These are phyloP conservation scores for Polyergus mexicanus DNA, from an alignment of 1,140 invertebrate species.

Conservation along the genomic window DNA sequence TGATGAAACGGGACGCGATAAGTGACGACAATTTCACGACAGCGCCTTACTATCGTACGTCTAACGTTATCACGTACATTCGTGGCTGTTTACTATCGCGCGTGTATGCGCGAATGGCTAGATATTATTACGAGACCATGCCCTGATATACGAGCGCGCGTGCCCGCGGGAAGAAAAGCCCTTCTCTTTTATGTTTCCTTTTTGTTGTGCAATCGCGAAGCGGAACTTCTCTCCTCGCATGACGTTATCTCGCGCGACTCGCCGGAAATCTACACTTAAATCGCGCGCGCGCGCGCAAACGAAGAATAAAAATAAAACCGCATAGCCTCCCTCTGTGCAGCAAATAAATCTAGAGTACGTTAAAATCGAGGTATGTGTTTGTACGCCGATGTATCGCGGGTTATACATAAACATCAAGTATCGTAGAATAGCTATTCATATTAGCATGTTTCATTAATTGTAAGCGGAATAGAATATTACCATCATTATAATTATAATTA, in stretches of 20 bases:
- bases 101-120: slow-evolving; percentile 43
- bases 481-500: slow-evolving; percentile 11
- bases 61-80: background rate
- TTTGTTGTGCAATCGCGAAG: slow-evolving; percentile 39
- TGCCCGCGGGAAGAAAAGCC: slow-evolving; percentile 30
- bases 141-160: slow-evolving; percentile 64
- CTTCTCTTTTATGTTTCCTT: slow-evolving; percentile 61
- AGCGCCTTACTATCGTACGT: background rate
- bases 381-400: slow-evolving; percentile 25
- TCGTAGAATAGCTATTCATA: background rate
- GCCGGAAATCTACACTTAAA: slow-evolving; percentile 71
- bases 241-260: slow-evolving; percentile 62
- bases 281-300: slow-evolving; percentile 58
- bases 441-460: background rate
- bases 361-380: slow-evolving; percentile 19
- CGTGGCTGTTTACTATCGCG: slow-evolving; percentile 47
- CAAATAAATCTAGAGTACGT: slow-evolving; percentile 48
- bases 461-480: slow-evolving; percentile 11
- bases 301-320: slow-evolving; percentile 59
- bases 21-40: background rate
- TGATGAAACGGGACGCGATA: background rate
- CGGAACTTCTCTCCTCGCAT: slow-evolving; percentile 50
- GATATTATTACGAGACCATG: slow-evolving; percentile 71
- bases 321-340: slow-evolving; percentile 4
- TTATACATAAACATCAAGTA: slow-evolving; percentile 47